These are phyloP conservation scores for Hyperopisus bebe DNA, from an alignment of 2,113 vertebrate genomes.

Conservation along the genomic window DNA sequence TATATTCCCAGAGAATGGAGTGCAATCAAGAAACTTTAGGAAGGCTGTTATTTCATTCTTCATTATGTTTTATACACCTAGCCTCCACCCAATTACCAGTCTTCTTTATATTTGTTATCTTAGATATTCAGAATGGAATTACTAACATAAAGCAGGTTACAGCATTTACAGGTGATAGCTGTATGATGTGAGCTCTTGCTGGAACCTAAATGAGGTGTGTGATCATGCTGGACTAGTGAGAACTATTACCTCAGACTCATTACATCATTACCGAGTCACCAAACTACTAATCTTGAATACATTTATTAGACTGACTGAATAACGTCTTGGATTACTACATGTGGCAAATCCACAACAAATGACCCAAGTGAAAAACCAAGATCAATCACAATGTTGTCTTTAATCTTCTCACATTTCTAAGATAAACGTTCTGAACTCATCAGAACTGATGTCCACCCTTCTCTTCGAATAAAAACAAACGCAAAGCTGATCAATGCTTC, in stretches of 20 bases:
- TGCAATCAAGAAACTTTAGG: background rate
- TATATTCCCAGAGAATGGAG: background rate
- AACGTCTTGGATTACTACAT: background rate
- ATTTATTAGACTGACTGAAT: constrained; percentile 4
- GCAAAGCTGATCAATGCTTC: background rate
- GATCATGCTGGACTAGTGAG: background rate
- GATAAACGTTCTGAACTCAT: background rate
- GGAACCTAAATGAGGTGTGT: background rate
- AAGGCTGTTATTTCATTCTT: background rate
- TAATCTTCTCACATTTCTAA: constrained; percentile 4
- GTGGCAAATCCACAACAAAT: background rate
- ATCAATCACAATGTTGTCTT: background rate
- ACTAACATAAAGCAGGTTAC: background rate
- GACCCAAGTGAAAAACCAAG: background rate
- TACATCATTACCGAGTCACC: background rate
- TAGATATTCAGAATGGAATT: background rate
- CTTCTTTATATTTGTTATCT: background rate
- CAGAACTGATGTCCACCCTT: background rate
- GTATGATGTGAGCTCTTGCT: background rate
- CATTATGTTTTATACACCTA: background rate
- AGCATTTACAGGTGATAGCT: background rate
- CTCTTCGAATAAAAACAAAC: background rate
- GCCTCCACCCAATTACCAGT: background rate
- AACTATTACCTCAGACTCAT: background rate
- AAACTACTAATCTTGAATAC: background rate